Evolutionary conservation across 2,888 invertebrate species (phyloP).

Genomic region (Cosmopolites sordidus): DNA sequence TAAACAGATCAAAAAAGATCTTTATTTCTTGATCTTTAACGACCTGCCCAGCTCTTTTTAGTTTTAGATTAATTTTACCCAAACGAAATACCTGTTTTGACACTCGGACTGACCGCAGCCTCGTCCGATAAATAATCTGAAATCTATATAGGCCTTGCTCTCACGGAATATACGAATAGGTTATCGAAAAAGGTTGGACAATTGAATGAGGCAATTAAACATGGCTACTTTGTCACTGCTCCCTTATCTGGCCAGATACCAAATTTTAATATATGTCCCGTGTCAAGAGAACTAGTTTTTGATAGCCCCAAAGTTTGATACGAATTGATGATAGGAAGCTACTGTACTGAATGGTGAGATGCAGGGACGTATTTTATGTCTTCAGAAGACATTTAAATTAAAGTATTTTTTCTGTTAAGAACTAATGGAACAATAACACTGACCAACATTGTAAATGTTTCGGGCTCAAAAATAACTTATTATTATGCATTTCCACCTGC

Average conservation of each 20-base stretch:
- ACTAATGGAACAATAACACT: too few species aligned
- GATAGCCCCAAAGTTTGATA: conserved; percentile 33
- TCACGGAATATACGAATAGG: conserved; percentile 30
- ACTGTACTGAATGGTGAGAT: conserved; percentile 26
- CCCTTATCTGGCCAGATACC: conserved; percentile 33
- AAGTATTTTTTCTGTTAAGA: too few species aligned
- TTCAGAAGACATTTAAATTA: too few species aligned
- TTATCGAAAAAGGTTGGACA: conserved; percentile 34
- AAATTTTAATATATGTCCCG: conserved; percentile 42
- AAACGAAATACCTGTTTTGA: conserved; percentile 21
- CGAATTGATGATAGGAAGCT: conserved; percentile 35
- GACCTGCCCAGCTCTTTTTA: too few species aligned
- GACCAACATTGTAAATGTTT: too few species aligned
- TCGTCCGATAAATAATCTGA: conserved; percentile 17
- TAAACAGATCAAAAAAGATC: not conserved
- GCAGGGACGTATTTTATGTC: not conserved
- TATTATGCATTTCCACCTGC: too few species aligned
- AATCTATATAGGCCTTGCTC: conserved; percentile 17
- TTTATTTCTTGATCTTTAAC: too few species aligned
- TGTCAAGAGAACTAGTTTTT: conserved; percentile 38
- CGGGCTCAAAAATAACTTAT: too few species aligned
- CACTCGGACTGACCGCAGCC: conserved; percentile 4
- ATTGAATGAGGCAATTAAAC: conserved; percentile 39
- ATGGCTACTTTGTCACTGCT: conserved; percentile 35
- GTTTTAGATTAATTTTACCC: conserved; percentile 8